phyloP scores from a whole-genome alignment of 2,888 invertebrate species.

The Timandra comae region DNA sequence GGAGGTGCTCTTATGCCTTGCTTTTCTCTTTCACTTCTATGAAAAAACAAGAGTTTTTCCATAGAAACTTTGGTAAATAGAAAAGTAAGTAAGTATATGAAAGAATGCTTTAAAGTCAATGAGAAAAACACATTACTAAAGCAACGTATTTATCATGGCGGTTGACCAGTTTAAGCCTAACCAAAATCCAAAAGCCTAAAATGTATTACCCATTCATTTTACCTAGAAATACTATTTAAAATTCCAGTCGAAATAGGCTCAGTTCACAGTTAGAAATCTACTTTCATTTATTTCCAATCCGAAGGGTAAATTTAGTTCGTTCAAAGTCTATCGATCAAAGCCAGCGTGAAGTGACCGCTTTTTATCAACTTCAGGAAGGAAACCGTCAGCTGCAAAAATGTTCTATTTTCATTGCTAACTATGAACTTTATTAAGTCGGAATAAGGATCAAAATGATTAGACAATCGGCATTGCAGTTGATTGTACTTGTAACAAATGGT shows the following conservation, averaged over 20 bases:
- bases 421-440: background rate
- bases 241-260: too few relatives aligned
- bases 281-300: background rate
- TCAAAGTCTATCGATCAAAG: slow-evolving; percentile 13
- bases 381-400: slow-evolving; percentile 11
- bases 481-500: slow-evolving; percentile 2
- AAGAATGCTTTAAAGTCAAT: too few relatives aligned
- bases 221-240: background rate
- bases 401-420: background rate
- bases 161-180: too few relatives aligned
- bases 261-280: slow-evolving; percentile 2
- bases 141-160: too few relatives aligned
- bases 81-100: too few relatives aligned
- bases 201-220: background rate
- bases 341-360: slow-evolving; percentile 20
- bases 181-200: background rate
- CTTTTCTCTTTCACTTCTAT: too few relatives aligned
- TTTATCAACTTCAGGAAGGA: slow-evolving; percentile 35
- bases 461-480: background rate
- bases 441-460: slow-evolving; percentile 3
- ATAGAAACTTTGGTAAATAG: too few relatives aligned
- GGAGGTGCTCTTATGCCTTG: too few relatives aligned
- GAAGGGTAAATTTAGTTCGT: background rate
- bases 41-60: too few relatives aligned
- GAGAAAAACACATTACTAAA: too few relatives aligned